Evolutionary conservation across 1,140 invertebrate genomes (phyloP), one percentile per base, ranked within the genome.

Genomic region (Polypedilum vanderplanki): DNA sequence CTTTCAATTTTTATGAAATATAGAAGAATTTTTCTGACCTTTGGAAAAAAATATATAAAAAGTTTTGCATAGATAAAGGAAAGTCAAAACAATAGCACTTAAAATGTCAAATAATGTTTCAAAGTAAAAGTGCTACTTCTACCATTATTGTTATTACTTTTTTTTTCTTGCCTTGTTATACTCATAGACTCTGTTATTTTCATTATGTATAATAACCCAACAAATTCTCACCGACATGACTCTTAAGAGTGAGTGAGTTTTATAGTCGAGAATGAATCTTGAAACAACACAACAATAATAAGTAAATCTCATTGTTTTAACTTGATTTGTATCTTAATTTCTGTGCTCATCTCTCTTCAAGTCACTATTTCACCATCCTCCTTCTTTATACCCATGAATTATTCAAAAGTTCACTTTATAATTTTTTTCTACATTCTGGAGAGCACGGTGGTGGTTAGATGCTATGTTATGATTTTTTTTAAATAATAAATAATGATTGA

Each of bases 281-380:
- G n/a, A 57, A 15, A 15, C 3, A 57, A 57, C 46, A 57, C 46
- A 57, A 57, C 15, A n/a, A 5, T 33, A 15, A 57, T n/a, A 57
- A 57, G 46, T 15, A 12, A n/a, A 57, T 57, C 46, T n/a, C 46
- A 57, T 57, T 57, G 46, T 57, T 57, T 57, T n/a, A 57, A 57
- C n/a, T 57, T 57, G 46, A 57, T 57, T 57, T 57, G 46, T 57
- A 57, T 57, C 46, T 57, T 57, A 57, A 57, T 57, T 57, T n/a
- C n/a, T 57, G 12, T n/a, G 10, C 12, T 57, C 46, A 57, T 57
- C 46, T 57, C 24, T 33, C 24, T 33, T 33, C 24, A 57, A n/a
- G 46, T 15, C 41, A 15, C 12, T 57, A n/a, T 57, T 57, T 57
- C 8, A 1, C 41, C 2, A 33, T 33, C 24, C 24, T 33, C 24